Evolutionary conservation across 2,113 vertebrate genomes (phyloP), one percentile per base, ranked within the genome.

Genomic region (Oryzias javanicus): DNA sequence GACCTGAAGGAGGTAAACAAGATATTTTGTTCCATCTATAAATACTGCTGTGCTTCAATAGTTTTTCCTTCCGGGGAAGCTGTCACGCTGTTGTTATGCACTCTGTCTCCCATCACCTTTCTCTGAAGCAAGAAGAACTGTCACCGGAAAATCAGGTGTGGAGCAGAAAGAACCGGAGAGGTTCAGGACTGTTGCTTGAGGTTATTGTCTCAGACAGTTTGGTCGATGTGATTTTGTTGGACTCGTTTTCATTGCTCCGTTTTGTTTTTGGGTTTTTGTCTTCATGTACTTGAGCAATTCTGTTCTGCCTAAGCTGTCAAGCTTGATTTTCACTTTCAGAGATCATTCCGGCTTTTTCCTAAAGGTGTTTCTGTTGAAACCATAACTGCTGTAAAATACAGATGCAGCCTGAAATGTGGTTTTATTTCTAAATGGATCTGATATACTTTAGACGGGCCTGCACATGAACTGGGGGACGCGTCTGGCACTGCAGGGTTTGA

Each of bases 21-120:
- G 66, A 79, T 69, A 69, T 63, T 71, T 73, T 63, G 58, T 42
- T 57, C 49, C 0, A 44, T 62, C 75, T 72, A 78, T 81, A 77
- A 84, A 80, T 71, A 80, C 61, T 10, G n/a, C 48, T 50, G 47
- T 0, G 55, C 60, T 70, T 72, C 69, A 60, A 44, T 56, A 51
- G 44, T 10, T 5, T 53, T 62, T 69, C 55, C 49, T 63, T 78
- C 55, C 5, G 35, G 54, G 54, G 67, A 59, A 51, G 62, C 57
- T 81, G 81, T 74, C 76, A 12, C 17, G 29, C 49, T 57, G 61
- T 35, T 68, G 19, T 47, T 63, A 51, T 66, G 50, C 45, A 72
- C 50, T 64, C 48, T 64, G 60, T 67, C 60, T 65, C 44, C 46
- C 18, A 56, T 54, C 55, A 42, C 51, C 61, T 57, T 35, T 15